Percentiles rank a stretch among this genome's conserved stretches.
Evolutionary conservation across 2,888 invertebrate genomes (phyloP).

Genomic region (Chironomus riparius): DNA sequence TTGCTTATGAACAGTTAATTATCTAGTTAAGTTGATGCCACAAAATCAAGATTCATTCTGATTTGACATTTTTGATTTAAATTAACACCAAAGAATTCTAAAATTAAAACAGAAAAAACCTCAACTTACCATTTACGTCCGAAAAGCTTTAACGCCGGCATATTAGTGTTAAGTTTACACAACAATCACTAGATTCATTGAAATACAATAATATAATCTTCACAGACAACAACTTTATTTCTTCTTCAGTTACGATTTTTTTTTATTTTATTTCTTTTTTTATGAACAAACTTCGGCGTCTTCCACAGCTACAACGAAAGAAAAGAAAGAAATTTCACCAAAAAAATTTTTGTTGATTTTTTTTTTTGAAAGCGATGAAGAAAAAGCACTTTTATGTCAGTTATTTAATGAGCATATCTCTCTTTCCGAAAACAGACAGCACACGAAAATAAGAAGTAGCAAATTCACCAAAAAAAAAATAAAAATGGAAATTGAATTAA

Average conservation of each 20-base stretch:
- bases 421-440: too few relatives aligned
- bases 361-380: background rate
- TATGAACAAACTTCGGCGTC: background rate
- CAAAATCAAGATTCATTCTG: too few relatives aligned
- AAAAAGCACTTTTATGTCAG: background rate
- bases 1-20: too few relatives aligned
- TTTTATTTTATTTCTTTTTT: background rate
- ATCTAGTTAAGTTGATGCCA: too few relatives aligned
- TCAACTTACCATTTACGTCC: slow-evolving; percentile 64
- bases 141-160: slow-evolving; percentile 83
- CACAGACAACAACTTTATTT: too few relatives aligned
- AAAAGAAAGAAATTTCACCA: background rate
- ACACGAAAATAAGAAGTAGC: too few relatives aligned
- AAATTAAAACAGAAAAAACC: background rate
- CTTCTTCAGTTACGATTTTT: background rate
- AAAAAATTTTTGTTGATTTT: background rate
- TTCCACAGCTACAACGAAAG: background rate
- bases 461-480: too few relatives aligned
- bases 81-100: background rate
- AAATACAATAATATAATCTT: background rate
- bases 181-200: background rate
- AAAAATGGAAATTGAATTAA: too few relatives aligned
- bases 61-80: too few relatives aligned
- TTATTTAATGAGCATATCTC: background rate
- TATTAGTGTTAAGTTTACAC: slow-evolving; percentile 37